These are phyloP conservation scores for Teleogryllus oceanicus DNA, from an alignment of 2,888 invertebrate species.

Conservation along the genomic window DNA sequence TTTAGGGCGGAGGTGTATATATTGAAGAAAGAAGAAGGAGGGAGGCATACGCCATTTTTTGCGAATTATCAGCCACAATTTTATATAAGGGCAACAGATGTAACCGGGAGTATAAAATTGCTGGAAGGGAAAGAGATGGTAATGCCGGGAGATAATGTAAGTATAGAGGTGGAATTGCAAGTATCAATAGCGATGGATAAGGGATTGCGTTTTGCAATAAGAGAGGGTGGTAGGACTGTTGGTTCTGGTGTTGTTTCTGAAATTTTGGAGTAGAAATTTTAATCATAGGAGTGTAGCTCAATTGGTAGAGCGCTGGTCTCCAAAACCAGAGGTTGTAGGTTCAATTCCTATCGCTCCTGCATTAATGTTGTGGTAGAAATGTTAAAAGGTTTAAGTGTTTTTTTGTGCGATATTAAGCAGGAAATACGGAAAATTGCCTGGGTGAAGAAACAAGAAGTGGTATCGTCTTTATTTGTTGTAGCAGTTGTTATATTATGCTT, in stretches of 20 bases:
- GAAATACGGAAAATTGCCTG: too few relatives aligned
- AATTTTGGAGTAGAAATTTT: too few relatives aligned
- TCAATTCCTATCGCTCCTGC: too few relatives aligned
- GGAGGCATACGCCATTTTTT: constrained; percentile 48
- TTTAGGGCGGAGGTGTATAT: constrained; percentile 41
- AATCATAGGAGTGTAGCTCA: too few relatives aligned
- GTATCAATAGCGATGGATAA: constrained; percentile 37
- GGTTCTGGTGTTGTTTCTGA: constrained; percentile 38
- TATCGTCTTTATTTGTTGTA: too few relatives aligned
- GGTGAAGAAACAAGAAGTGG: too few relatives aligned
- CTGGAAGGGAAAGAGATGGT: constrained; percentile 37
- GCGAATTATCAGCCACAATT: constrained; percentile 39
- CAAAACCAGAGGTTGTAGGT: too few relatives aligned
- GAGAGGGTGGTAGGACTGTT: constrained; percentile 40
- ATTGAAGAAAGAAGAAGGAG: constrained; percentile 55
- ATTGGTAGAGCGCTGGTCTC: too few relatives aligned
- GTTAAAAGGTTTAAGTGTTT: too few relatives aligned
- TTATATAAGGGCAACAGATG: constrained; percentile 38
- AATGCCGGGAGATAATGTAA: constrained; percentile 39
- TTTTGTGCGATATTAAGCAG: too few relatives aligned
- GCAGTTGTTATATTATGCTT: too few relatives aligned
- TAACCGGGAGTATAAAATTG: constrained; percentile 35
- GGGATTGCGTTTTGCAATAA: constrained; percentile 39
- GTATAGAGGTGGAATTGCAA: constrained; percentile 33
- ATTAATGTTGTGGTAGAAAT: too few relatives aligned